Base-by-base conservation (phyloP, 2,797 vertebrate species). In the Amphiprion clarkii region DNA sequence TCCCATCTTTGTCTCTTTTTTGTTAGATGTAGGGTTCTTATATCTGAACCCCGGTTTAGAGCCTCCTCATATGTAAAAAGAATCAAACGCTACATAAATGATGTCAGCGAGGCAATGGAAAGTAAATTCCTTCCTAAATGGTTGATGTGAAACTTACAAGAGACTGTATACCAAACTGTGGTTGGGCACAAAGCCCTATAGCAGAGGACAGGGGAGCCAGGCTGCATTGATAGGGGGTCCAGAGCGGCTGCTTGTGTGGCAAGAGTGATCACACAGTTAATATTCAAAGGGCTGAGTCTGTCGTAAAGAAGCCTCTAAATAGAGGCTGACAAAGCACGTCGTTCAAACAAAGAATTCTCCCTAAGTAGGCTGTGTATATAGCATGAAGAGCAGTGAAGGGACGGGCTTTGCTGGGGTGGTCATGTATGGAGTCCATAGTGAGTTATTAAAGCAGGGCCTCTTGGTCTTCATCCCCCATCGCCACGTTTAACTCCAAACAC, bases 261-360 rank as follows among this genome's bases (percentile, higher is more conserved):
- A 92, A 87, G 87, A 93, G 84, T 91, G 93, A 95, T 95, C 93
- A 94, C 94, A 94, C 92, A 89, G 94, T 95, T 94, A 92, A 95
- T 94, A 94, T 94, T 95, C 92, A 95, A 94, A 94, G 91, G 91
- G 85, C 87, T 61, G 77, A 81, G 83, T 78, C 84, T 67, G 90
- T 94, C 87, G 87, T 95, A 94, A 95, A 93, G 91, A 89, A 93
- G 85, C 86, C 78, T 87, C 86, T 94, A 93, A 93, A 94, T 94
- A 88, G 91, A 91, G 84, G 86, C 87, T 92, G 93, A 95, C 94
- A 95, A 95, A 95, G 94, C 91, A 54, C 77, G 25, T 92, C 85
- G 71, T 60, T 71, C 87, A 85, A 88, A 95, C 92, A 95, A 95
- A 93, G 89, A 75, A 77, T 83, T 80, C 68, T 84, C 79, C 71